Percentiles rank a stretch among this genome's conserved stretches.
Evolutionary conservation across 1,140 invertebrate genomes (phyloP).

Genomic region (Ceratosolen fusciceps): DNA sequence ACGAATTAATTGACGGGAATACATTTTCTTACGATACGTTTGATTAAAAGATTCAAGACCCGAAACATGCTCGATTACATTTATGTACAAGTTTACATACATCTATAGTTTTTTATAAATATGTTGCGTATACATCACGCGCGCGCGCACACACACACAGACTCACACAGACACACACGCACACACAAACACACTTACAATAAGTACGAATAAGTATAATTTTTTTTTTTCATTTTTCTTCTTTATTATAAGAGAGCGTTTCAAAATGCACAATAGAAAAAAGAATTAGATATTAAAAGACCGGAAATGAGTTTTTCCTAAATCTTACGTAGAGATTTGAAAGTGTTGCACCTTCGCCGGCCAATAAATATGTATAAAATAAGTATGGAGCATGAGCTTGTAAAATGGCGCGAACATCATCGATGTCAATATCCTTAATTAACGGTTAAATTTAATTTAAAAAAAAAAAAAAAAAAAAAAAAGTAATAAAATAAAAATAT

Average conservation of each 20-base stretch:
- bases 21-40: conserved; percentile 41
- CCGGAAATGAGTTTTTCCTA: conserved; percentile 42
- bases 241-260: conserved; percentile 29
- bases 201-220: too few species aligned
- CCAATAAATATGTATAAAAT: conserved; percentile 48
- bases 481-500: conserved; percentile 39
- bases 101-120: neutral
- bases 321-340: conserved; percentile 40
- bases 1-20: conserved; percentile 39
- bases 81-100: conserved; percentile 44
- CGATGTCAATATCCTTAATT: conserved; percentile 47
- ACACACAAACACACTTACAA: too few species aligned
- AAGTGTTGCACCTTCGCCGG: conserved; percentile 51
- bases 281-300: conserved; percentile 39
- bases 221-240: conserved; percentile 48
- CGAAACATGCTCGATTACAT: conserved; percentile 47
- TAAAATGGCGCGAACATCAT: conserved; percentile 49
- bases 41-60: conserved; percentile 53
- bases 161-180: too few species aligned
- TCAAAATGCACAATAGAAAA: conserved; percentile 28
- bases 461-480: conserved; percentile 40
- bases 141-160: too few species aligned
- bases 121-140: too few species aligned
- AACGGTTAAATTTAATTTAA: conserved; percentile 29
- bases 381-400: conserved; percentile 45